Conservation (phyloP, 2,888 invertebrate species). For the Lasioglossum malachurum region DNA sequence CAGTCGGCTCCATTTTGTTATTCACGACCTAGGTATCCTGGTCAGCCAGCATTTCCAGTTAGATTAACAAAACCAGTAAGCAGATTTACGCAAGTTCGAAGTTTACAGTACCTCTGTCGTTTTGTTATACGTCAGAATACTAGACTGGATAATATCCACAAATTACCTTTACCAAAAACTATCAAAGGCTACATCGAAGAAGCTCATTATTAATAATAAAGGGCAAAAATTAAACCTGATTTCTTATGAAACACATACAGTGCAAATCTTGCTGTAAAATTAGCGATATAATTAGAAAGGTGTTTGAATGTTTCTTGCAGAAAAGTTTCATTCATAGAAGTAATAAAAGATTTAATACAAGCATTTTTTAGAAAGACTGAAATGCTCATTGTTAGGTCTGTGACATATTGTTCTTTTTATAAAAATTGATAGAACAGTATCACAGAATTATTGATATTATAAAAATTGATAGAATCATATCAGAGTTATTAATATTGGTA, state of each 20-base stretch:
- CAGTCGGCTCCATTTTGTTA: constrained; percentile 91
- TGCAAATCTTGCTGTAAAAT: constrained; percentile 15
- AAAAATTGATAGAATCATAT: constrained; percentile 26
- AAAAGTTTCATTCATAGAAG: constrained; percentile 8
- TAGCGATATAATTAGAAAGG: neutral
- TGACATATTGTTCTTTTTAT: constrained; percentile 34
- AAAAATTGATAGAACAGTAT: constrained; percentile 25
- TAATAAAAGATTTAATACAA: constrained; percentile 37
- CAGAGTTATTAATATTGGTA: constrained; percentile 24
- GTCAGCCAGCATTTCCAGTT: constrained; percentile 90
- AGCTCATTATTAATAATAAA: constrained; percentile 73
- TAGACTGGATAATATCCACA: constrained; percentile 89
- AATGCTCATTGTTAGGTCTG: constrained; percentile 16
- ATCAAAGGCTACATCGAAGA: constrained; percentile 86
- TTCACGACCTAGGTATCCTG: constrained; percentile 88
- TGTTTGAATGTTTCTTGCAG: constrained; percentile 1
- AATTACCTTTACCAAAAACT: constrained; percentile 88
- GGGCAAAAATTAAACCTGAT: neutral
- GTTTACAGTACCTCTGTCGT: constrained; percentile 90
- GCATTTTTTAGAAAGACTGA: constrained; percentile 8
- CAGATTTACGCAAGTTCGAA: constrained; percentile 89
- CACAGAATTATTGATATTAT: constrained; percentile 15
- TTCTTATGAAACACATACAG: constrained; percentile 2
- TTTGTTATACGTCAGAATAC: constrained; percentile 90
- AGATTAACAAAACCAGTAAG: constrained; percentile 91